Percentiles rank a stretch among this genome's conserved stretches.
Evolutionary conservation across 64 coral and sea anemone species (phyloP).

Genomic region (Montipora efflorescens): DNA sequence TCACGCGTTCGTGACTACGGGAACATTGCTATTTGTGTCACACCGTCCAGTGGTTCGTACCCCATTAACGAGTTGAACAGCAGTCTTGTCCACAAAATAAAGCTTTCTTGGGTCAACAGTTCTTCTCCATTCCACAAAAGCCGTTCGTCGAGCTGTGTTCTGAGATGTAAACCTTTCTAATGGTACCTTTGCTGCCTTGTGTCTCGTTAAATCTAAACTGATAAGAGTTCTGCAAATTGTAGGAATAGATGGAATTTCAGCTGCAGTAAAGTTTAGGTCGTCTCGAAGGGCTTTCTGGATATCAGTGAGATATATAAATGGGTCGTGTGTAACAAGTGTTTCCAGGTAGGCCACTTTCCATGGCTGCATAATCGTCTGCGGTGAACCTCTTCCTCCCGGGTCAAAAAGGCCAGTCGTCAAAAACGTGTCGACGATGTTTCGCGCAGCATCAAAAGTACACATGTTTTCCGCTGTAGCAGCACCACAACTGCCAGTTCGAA

Average conservation of each 20-base stretch:
- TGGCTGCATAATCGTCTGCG: not conserved
- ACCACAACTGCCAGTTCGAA: not conserved
- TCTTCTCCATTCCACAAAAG: too few species aligned
- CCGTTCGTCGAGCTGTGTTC: not conserved
- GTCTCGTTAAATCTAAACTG: constrained; percentile 29
- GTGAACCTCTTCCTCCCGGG: too few species aligned
- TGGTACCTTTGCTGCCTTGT: constrained; percentile 22
- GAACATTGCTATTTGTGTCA: too few species aligned
- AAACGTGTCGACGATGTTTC: too few species aligned
- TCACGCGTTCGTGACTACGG: too few species aligned
- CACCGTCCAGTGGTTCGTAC: too few species aligned
- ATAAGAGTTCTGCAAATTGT: not conserved
- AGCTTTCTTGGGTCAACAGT: too few species aligned
- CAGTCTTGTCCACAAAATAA: too few species aligned
- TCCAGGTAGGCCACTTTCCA: not conserved
- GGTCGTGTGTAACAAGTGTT: constrained; percentile 7
- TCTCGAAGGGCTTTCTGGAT: not conserved
- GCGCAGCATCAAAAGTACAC: not conserved
- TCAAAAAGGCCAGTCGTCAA: too few species aligned
- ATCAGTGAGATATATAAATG: constrained; percentile 4
- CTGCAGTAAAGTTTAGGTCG: not conserved
- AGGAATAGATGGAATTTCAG: not conserved
- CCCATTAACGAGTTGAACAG: too few species aligned
- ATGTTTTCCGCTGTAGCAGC: too few species aligned
- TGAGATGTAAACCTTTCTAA: constrained; percentile 6